Conservation (phyloP, 1,140 invertebrate genomes). For the Eubasilissa regina region DNA sequence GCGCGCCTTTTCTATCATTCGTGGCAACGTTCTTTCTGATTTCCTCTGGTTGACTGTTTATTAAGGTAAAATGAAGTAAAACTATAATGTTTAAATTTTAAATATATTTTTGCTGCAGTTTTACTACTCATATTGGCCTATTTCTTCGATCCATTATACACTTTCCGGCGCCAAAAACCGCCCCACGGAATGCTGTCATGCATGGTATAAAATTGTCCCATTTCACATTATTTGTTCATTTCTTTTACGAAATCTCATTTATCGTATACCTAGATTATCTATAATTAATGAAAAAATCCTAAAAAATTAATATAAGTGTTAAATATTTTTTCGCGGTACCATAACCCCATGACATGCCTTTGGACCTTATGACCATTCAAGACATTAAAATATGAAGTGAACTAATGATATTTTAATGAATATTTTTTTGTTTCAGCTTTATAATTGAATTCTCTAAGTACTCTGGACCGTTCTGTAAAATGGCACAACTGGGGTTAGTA, state of each 20-base stretch:
- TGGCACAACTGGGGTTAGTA: conserved; percentile 30
- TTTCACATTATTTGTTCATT: conserved; percentile 24
- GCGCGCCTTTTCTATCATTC: conserved; percentile 72
- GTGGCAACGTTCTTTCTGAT: conserved; percentile 63
- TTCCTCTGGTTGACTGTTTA: background rate
- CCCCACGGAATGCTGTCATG: conserved; percentile 43
- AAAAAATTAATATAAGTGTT: conserved; percentile 17
- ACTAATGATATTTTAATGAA: conserved; percentile 6
- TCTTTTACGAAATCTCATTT: conserved; percentile 27
- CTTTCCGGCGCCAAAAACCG: conserved; percentile 52
- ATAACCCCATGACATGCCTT: conserved; percentile 40
- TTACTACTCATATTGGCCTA: background rate
- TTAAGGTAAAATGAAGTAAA: background rate
- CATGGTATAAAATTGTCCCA: conserved; percentile 21
- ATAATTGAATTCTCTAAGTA: background rate
- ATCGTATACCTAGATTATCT: background rate
- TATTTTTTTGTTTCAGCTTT: conserved; percentile 34
- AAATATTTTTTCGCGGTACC: conserved; percentile 27
- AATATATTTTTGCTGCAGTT: background rate
- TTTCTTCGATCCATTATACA: background rate
- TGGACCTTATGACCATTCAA: background rate
- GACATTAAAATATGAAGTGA: background rate
- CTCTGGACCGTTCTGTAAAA: background rate
- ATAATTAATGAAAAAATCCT: background rate
- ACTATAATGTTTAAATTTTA: conserved; percentile 6